phyloP scores from a whole-genome alignment of 2,113 vertebrate species.

The Atractosteus spatula region DNA sequence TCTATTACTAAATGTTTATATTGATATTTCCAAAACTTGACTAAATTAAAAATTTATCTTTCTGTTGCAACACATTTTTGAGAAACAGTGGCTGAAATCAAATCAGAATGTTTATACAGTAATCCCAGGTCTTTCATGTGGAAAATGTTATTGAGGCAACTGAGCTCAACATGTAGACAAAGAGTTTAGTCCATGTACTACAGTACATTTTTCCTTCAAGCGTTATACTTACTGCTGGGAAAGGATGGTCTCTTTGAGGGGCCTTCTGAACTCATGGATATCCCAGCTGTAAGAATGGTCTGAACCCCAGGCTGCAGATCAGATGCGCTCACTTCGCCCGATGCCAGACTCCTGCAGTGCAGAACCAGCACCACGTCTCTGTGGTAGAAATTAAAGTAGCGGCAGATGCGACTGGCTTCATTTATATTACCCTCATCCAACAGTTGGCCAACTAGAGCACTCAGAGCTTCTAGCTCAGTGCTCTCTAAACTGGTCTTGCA shows the following conservation, averaged over 20 bases:
- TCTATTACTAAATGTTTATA: too few species aligned
- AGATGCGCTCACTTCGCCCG: constrained; percentile 49
- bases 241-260: background rate
- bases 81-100: too few species aligned
- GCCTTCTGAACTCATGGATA: background rate
- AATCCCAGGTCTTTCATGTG: too few species aligned
- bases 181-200: too few species aligned
- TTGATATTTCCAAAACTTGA: too few species aligned
- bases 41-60: too few species aligned
- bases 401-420: constrained; percentile 78
- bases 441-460: constrained; percentile 59
- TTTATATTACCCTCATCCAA: constrained; percentile 76
- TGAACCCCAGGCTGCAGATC: constrained; percentile 49
- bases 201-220: too few species aligned
- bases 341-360: constrained; percentile 79
- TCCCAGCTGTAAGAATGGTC: constrained; percentile 37
- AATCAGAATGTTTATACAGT: too few species aligned
- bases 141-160: too few species aligned
- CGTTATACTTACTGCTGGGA: constrained; percentile 44
- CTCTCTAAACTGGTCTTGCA: constrained; percentile 5
- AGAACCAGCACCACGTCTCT: constrained; percentile 73
- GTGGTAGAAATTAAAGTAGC: constrained; percentile 71
- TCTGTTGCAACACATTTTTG: too few species aligned
- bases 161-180: too few species aligned
- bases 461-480: constrained; percentile 35